phyloP scores from a whole-genome alignment of 2,888 invertebrate genomes.

The Ectemnius lituratus region DNA sequence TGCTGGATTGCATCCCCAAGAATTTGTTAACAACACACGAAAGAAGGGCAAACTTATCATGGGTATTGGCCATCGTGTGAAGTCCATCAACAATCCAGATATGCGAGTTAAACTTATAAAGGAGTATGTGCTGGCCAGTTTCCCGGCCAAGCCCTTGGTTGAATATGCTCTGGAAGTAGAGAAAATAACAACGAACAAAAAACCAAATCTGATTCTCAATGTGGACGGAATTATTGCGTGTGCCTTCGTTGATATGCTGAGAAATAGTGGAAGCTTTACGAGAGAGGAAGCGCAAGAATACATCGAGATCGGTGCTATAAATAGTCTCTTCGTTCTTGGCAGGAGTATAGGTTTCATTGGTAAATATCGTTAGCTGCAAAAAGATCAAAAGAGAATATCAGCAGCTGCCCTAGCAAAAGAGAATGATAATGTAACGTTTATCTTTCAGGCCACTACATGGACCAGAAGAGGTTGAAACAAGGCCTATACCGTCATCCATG shows the following conservation, averaged over 20 bases:
- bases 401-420: neutral
- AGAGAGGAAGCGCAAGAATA: constrained; percentile 98
- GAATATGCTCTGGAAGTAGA: constrained; percentile 98
- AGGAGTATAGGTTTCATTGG: constrained; percentile 99
- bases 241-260: constrained; percentile 96
- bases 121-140: constrained; percentile 95
- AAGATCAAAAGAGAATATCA: neutral
- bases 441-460: constrained; percentile 92
- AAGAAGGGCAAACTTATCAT: constrained; percentile 98
- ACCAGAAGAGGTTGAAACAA: constrained; percentile 99
- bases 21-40: constrained; percentile 98
- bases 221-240: constrained; percentile 99
- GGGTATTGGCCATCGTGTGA: constrained; percentile 97
- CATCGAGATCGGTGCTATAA: constrained; percentile 97
- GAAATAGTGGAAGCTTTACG: constrained; percentile 96
- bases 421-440: constrained; percentile 1
- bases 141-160: constrained; percentile 96
- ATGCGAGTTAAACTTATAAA: constrained; percentile 98
- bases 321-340: constrained; percentile 98
- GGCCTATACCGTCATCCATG: constrained; percentile 99
- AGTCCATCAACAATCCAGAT: constrained; percentile 98
- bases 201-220: constrained; percentile 99
- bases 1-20: constrained; percentile 95
- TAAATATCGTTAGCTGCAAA: constrained; percentile 67
- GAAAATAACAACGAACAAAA: constrained; percentile 99